These are phyloP conservation scores for Thelaira solivaga DNA, from an alignment of 2,888 invertebrate species.

Conservation along the genomic window DNA sequence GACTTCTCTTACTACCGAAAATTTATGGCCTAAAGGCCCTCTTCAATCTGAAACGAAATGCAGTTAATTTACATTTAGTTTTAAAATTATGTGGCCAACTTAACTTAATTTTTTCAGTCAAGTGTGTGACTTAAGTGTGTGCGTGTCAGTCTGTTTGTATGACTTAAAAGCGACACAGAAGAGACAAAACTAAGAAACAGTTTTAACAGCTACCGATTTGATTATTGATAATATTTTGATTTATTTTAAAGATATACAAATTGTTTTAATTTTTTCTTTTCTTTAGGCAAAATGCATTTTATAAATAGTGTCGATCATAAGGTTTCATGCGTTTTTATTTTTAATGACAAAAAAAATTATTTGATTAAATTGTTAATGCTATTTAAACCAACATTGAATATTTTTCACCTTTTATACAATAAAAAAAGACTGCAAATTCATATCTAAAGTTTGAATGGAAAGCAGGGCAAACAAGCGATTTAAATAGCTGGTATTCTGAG, in stretches of 20 bases:
- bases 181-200: constrained; percentile 31
- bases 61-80: constrained; percentile 57
- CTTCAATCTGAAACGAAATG: constrained; percentile 55
- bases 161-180: background rate
- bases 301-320: too few relatives aligned
- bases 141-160: too few relatives aligned
- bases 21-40: constrained; percentile 45
- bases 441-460: too few relatives aligned
- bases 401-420: too few relatives aligned
- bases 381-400: too few relatives aligned
- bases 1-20: constrained; percentile 42
- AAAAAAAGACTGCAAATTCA: too few relatives aligned
- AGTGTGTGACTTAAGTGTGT: too few relatives aligned
- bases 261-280: constrained; percentile 8
- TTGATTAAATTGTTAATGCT: background rate
- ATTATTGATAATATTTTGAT: constrained; percentile 74
- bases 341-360: background rate
- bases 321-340: too few relatives aligned
- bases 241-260: constrained; percentile 71
- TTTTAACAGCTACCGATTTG: constrained; percentile 72
- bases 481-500: too few relatives aligned
- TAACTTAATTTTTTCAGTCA: too few relatives aligned
- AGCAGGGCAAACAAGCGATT: too few relatives aligned
- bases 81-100: constrained; percentile 52
- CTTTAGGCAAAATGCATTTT: constrained; percentile 11